A percentile compares a stretch with the other conserved stretches of the same genome.
phyloP scores from a whole-genome alignment of 2,888 invertebrate species.

The Dioctria linearis region DNA sequence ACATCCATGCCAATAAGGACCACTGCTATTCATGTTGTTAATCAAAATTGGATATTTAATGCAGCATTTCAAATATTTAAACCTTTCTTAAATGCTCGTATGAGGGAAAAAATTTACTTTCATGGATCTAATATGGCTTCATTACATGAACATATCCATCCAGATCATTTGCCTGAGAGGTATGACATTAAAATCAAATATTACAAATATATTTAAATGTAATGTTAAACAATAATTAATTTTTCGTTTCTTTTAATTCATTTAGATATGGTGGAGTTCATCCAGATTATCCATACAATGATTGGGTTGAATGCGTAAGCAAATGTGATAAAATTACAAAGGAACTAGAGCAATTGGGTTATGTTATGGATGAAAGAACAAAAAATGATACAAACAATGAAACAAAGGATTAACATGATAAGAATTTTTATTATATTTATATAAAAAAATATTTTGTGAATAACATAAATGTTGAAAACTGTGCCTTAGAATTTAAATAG shows the following conservation, averaged over 20 bases:
- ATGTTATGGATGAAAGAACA: constrained; percentile 70
- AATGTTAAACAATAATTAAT: background rate
- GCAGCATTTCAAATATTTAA: constrained; percentile 84
- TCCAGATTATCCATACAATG: constrained; percentile 81
- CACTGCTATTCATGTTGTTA: constrained; percentile 82
- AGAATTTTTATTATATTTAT: too few relatives aligned
- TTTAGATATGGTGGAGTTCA: constrained; percentile 72
- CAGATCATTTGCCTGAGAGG: constrained; percentile 79
- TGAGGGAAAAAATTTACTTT: constrained; percentile 75
- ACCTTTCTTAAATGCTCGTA: constrained; percentile 79
- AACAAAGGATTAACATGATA: background rate
- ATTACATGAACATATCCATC: constrained; percentile 81
- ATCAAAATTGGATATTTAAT: constrained; percentile 87
- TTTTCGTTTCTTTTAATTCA: background rate
- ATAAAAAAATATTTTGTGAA: too few relatives aligned
- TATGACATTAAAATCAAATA: constrained; percentile 50
- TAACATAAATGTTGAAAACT: too few relatives aligned
- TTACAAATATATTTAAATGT: too few relatives aligned
- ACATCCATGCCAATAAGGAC: constrained; percentile 82
- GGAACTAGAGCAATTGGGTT: constrained; percentile 78
- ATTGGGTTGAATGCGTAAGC: constrained; percentile 79
- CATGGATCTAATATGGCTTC: constrained; percentile 83
- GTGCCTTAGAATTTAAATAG: too few relatives aligned
- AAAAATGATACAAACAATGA: constrained; percentile 42
- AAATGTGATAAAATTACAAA: constrained; percentile 75